Base-by-base conservation (phyloP, 2,113 vertebrate species). In the Dromaius novaehollandiae region DNA sequence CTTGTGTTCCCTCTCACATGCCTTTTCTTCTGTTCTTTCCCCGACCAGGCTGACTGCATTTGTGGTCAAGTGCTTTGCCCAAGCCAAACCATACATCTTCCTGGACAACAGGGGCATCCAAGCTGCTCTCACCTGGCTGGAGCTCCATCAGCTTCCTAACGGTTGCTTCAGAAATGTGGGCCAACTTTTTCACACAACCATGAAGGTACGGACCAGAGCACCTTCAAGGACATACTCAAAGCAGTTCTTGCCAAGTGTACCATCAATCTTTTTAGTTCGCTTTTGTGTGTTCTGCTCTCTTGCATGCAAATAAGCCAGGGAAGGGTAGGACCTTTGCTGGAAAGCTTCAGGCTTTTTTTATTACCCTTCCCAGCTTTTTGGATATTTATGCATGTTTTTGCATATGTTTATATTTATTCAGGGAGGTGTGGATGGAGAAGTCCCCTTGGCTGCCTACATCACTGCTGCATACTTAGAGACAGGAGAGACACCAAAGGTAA, bases 1-100 rank as follows among this genome's bases (percentile, higher is more conserved):
- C n/a, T 53, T 84, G 21, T 85, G 21, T 75, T 88, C 56, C 50
- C 38, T 71, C 38, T 83, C 68, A 94, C 20, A 94, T 40, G 19
- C 9, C 11, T 53, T 36, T 93, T 30, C 71, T 53, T 44, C 19
- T 79, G 18, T 66, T 46, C 86, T 87, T 32, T 89, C 9, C 40
- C 68, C 26, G 15, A 60, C 44, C 64, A 99, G 99, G 99, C 89
- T 99, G 91, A 99, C 99, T 36, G 94, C 99, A 3, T 99, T 99
- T 89, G 99, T 99, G 93, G 98, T 98, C 95, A 99, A 99, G 96
- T 99, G 98, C 64, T 99, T 99, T 48, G 97, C 94, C 9, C 98
- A 98, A 82, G 98, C 98, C 10, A 97, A 66, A 25, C 81, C 95
- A 4, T 98, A 98, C 95, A 98, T 98, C 95, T 99, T 98, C 51